Evolutionary conservation across 2,797 vertebrate genomes (phyloP).

Genomic region (Sphenopsis melanotis): DNA sequence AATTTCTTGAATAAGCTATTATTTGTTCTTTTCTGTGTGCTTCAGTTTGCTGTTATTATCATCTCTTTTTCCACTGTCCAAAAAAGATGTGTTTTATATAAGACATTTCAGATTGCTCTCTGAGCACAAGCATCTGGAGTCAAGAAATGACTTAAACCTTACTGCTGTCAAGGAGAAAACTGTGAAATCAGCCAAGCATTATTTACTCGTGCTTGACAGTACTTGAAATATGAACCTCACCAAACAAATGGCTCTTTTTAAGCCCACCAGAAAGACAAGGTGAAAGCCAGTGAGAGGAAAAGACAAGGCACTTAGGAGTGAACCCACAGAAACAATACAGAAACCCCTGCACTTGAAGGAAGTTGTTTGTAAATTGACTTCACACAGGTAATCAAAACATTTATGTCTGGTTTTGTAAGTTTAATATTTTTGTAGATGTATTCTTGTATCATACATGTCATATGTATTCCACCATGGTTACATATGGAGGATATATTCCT

Average conservation of each 20-base stretch:
- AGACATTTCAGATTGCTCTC: not conserved
- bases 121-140: not conserved
- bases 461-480: not conserved
- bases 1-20: not conserved
- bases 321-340: not conserved
- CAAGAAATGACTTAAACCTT: not conserved
- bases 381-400: not conserved
- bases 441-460: not conserved
- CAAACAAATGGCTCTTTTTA: not conserved
- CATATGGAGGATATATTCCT: not conserved
- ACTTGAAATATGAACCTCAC: not conserved
- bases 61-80: not conserved
- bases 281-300: not conserved
- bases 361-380: not conserved
- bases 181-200: not conserved
- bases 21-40: not conserved
- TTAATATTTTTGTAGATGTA: not conserved
- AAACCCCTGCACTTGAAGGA: not conserved
- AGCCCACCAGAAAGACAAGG: not conserved
- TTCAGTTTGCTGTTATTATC: not conserved
- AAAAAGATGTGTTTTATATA: not conserved
- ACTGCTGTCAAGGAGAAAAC: not conserved
- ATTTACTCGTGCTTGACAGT: not conserved
- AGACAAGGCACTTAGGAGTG: not conserved
- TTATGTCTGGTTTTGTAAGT: not conserved